Evolutionary conservation across 2,797 vertebrate species (phyloP).

Genomic region (Schizothorax lantsangensis): DNA sequence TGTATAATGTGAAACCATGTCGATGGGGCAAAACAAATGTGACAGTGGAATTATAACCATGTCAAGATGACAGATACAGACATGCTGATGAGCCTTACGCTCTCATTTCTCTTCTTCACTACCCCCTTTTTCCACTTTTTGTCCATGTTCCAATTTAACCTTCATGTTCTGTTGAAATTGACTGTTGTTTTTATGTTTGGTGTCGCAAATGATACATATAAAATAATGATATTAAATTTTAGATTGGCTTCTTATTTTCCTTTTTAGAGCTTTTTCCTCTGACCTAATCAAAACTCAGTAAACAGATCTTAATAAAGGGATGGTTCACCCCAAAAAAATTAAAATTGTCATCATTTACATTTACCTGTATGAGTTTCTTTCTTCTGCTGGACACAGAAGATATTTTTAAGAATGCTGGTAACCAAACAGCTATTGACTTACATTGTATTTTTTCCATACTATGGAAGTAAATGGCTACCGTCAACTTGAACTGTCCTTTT

Average conservation of each 20-base stretch:
- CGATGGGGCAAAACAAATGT: conserved; percentile 25
- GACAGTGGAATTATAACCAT: conserved; percentile 44
- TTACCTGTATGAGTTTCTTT: background rate
- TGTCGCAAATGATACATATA: background rate
- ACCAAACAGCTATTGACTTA: background rate
- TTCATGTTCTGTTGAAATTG: conserved; percentile 1
- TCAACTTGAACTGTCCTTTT: background rate
- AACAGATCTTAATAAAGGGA: background rate
- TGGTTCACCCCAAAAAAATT: background rate
- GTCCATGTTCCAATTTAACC: conserved; percentile 18
- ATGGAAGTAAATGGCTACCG: background rate
- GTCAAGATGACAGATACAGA: conserved; percentile 51
- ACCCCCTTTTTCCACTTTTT: background rate
- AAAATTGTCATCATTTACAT: background rate
- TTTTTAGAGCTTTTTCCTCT: background rate
- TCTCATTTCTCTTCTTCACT: conserved; percentile 30
- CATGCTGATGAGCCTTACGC: conserved; percentile 13
- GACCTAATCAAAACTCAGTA: conserved; percentile 6
- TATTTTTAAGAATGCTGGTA: background rate
- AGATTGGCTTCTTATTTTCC: background rate
- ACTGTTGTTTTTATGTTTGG: background rate
- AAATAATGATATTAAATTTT: background rate
- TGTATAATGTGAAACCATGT: conserved; percentile 17
- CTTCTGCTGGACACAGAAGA: background rate
- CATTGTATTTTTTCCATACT: background rate